A percentile compares a stretch with the other conserved stretches of the same genome.
phyloP scores from a whole-genome alignment of 2,113 vertebrate species.

The Motacilla alba region DNA sequence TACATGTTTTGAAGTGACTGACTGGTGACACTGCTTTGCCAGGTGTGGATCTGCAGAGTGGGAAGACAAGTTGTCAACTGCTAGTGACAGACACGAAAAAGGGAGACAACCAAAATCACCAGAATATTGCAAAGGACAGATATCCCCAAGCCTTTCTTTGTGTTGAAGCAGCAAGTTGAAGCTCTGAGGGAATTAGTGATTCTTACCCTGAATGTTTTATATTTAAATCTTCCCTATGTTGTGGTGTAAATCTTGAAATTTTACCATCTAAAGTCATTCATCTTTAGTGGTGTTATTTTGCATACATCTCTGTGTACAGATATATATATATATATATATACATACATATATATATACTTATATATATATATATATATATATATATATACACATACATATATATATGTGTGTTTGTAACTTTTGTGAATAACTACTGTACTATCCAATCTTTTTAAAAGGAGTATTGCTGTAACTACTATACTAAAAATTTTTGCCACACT shows the following conservation, averaged over 20 bases:
- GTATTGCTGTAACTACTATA: background rate
- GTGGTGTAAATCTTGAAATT: background rate
- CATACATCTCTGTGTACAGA: background rate
- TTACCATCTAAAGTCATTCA: background rate
- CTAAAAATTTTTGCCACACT: background rate
- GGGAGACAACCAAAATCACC: background rate
- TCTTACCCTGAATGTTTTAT: background rate
- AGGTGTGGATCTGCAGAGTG: background rate
- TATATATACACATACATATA: background rate
- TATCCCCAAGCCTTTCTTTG: background rate
- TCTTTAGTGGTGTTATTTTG: background rate
- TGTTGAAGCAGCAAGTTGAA: background rate
- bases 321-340: too few relatives aligned
- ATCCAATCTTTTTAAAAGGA: background rate
- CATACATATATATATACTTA: too few relatives aligned
- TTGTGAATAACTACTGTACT: background rate
- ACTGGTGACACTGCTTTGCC: background rate
- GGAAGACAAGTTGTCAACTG: background rate
- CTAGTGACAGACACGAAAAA: background rate
- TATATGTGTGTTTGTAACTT: background rate
- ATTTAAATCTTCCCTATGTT: background rate
- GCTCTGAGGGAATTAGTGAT: background rate
- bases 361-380: background rate
- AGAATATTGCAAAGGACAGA: background rate
- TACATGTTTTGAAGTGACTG: background rate